A percentile compares a stretch with the other conserved stretches of the same genome.
Conservation (phyloP, 2,113 vertebrate species). For the Lamprotornis superbus region DNA sequence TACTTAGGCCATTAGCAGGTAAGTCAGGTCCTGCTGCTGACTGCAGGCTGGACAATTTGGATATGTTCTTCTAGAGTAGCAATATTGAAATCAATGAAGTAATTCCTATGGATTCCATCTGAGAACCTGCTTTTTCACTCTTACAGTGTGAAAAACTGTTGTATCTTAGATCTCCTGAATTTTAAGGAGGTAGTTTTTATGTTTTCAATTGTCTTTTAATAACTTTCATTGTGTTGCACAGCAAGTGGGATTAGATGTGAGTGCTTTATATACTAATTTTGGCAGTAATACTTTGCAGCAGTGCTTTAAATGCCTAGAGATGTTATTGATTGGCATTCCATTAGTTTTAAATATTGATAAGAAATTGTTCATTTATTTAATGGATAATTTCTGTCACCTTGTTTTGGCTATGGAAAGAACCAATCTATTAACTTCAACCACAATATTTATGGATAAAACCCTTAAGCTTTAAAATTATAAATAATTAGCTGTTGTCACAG, state of each 20-base stretch:
- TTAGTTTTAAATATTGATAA: conserved; percentile 59
- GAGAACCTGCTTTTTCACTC: neutral
- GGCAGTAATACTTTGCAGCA: neutral
- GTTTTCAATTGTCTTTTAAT: conserved; percentile 9
- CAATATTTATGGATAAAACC: conserved; percentile 47
- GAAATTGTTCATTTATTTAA: conserved; percentile 9
- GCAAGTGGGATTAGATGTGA: neutral
- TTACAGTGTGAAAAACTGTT: neutral
- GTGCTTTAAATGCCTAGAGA: neutral
- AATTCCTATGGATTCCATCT: neutral
- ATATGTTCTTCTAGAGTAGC: neutral
- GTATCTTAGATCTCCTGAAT: neutral
- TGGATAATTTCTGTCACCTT: neutral
- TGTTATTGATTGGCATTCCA: conserved; percentile 13
- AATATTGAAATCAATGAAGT: neutral
- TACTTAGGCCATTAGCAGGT: neutral
- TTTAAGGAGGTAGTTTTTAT: neutral
- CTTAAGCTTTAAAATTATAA: conserved; percentile 57
- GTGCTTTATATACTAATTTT: conserved; percentile 24
- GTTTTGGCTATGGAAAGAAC: neutral
- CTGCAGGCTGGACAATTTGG: neutral
- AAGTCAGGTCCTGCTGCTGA: neutral
- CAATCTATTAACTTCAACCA: neutral
- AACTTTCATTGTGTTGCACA: neutral
- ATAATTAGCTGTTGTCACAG: conserved; percentile 58